A percentile compares a stretch with the other conserved stretches of the same genome.
phyloP scores from a whole-genome alignment of 1,140 invertebrate genomes.

The Drosophila kikkawai region DNA sequence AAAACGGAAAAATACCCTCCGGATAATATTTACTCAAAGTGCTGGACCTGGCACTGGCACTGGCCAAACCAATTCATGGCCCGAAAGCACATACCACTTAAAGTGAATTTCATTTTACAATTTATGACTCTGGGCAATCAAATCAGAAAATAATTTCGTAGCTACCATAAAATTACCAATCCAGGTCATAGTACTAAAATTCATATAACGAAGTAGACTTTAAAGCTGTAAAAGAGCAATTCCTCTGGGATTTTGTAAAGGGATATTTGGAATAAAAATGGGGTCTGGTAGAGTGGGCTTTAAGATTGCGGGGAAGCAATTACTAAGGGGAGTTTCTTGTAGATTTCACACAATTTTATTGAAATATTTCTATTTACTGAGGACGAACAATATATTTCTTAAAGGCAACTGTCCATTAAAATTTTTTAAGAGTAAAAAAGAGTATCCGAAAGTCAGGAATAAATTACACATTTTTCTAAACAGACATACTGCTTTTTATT shows the following conservation, averaged over 20 bases:
- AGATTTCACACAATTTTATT: too few relatives aligned
- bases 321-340: not conserved
- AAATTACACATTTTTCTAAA: not conserved
- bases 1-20: not conserved
- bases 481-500: not conserved
- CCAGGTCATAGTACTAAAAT: not conserved
- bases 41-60: not conserved
- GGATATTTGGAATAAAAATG: too few relatives aligned
- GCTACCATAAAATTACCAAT: conserved; percentile 18
- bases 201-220: not conserved
- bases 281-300: not conserved
- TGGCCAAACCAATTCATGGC: not conserved
- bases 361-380: too few relatives aligned
- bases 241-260: not conserved
- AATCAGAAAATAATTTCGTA: conserved; percentile 25
- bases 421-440: not conserved
- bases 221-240: not conserved
- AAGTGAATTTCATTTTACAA: conserved; percentile 5
- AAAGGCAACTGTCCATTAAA: not conserved
- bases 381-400: not conserved
- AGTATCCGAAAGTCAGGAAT: not conserved
- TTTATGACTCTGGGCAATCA: conserved; percentile 26
- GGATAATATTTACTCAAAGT: conserved; percentile 7
- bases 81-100: not conserved
- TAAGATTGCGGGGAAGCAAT: not conserved